Evolutionary conservation across 2,113 vertebrate species (phyloP).

Genomic region (Sprattus sprattus): DNA sequence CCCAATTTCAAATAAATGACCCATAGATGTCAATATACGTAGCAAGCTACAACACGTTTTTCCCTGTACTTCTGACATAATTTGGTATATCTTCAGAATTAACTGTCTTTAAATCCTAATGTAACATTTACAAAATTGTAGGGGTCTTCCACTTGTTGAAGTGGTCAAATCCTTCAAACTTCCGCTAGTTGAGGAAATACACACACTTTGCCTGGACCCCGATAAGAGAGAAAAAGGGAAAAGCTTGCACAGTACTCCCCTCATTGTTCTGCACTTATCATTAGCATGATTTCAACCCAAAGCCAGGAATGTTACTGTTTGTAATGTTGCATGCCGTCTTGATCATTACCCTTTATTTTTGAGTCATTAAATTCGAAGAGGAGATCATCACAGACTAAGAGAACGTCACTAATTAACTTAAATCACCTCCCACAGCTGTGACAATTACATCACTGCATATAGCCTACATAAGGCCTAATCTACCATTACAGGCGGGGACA

Average conservation of each 20-base stretch:
- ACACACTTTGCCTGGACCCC: too few relatives aligned
- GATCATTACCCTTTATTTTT: conserved; percentile 74
- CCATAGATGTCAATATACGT: too few relatives aligned
- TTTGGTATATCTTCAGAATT: too few relatives aligned
- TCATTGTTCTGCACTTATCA: neutral
- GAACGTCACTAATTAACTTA: conserved; percentile 71
- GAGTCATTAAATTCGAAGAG: conserved; percentile 75
- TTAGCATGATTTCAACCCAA: neutral
- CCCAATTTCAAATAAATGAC: too few relatives aligned
- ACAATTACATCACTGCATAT: neutral
- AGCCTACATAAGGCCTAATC: neutral
- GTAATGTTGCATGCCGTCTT: conserved; percentile 70
- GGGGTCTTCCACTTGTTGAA: too few relatives aligned
- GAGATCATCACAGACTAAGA: conserved; percentile 77
- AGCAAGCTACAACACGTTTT: too few relatives aligned
- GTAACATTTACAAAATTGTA: too few relatives aligned
- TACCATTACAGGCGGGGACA: neutral
- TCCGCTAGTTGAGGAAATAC: too few relatives aligned
- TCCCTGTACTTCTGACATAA: too few relatives aligned
- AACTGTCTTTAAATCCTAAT: too few relatives aligned
- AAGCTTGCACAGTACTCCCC: neutral
- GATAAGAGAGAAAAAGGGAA: neutral
- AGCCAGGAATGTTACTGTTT: conserved; percentile 36
- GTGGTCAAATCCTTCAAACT: too few relatives aligned
- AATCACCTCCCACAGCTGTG: neutral